phyloP scores from a whole-genome alignment of 2,113 vertebrate species.

The Actenoides hombroni region DNA sequence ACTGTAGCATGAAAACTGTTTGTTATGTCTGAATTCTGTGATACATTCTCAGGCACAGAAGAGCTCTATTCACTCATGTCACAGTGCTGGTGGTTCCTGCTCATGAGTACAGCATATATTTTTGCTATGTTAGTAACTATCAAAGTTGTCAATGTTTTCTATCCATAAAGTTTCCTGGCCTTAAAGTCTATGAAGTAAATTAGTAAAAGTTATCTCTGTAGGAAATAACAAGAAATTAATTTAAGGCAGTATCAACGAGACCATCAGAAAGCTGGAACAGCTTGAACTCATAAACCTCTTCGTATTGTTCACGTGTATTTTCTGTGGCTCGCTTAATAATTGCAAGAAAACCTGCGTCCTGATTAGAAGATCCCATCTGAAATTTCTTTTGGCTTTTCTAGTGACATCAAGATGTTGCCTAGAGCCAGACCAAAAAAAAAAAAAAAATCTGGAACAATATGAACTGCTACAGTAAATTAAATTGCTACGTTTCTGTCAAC shows the following conservation, averaged over 20 bases:
- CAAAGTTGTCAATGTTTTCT: not conserved
- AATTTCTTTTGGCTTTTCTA: not conserved
- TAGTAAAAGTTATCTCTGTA: not conserved
- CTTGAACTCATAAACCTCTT: not conserved
- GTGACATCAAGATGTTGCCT: not conserved
- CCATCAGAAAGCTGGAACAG: not conserved
- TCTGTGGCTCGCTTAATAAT: not conserved
- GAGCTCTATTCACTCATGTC: not conserved
- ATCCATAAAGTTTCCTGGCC: not conserved
- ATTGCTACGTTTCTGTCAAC: not conserved
- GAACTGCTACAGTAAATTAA: not conserved
- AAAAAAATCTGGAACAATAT: not conserved
- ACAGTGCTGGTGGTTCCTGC: not conserved
- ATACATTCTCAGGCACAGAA: rapidly evolving
- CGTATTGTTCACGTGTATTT: not conserved
- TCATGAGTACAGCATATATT: not conserved
- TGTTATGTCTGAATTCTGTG: not conserved
- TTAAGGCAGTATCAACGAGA: not conserved
- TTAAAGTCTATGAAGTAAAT: not conserved
- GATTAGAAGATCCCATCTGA: not conserved
- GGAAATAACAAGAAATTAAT: not conserved
- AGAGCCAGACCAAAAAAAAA: not conserved
- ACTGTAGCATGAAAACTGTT: not conserved
- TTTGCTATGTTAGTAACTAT: not conserved
- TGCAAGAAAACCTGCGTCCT: not conserved